Base-by-base conservation (phyloP, 2,888 invertebrate genomes). In the Acronicta psi region DNA sequence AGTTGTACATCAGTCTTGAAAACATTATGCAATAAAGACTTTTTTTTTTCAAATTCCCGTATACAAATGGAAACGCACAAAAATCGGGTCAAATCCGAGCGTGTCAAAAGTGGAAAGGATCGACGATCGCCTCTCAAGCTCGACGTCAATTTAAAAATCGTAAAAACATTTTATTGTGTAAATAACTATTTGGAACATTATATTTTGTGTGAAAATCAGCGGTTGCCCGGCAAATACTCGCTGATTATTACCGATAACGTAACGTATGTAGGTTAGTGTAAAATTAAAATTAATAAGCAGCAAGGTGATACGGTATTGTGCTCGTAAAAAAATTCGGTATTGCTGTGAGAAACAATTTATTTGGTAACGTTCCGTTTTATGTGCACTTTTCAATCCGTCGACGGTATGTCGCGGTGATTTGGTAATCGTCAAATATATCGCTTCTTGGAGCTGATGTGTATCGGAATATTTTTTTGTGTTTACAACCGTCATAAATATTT, bases 51-150 rank as follows among this genome's bases (percentile, higher is more conserved):
- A 23, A 16, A 37, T 23, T 62, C 16, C 42, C 65, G 63, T 31
- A 18, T 37, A 45, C 42, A 56, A 84, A 80, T 88, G 92, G 85
- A 88, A 71, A 87, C 86, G 38, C 17, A 38, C 71, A 69, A 64
- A 53, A 83, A 84, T 81, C 87, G 80, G 86, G 82, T 86, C 87
- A 83, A 71, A 76, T 64, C 58, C 70, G 78, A 86, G 77, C 65
- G 87, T 89, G 92, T 92, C 91, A 92, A 89, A 84, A 88, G 88
- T 89, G 82, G 87, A 88, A 88, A 88, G 84, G 81, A 82, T 81
- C 79, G 72, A 64, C 71, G 75, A 77, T 63, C 77, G 73, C 81
- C 70, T 69, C 70, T 64, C 77, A 65, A 79, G 68, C 70, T 63
- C 77, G 64, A 79, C 77, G 81, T 84, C 89, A 84, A 87, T 91